Percentiles rank a stretch among this genome's conserved stretches.
phyloP scores from a whole-genome alignment of 2,113 vertebrate species.

The Sapayoa aenigma region DNA sequence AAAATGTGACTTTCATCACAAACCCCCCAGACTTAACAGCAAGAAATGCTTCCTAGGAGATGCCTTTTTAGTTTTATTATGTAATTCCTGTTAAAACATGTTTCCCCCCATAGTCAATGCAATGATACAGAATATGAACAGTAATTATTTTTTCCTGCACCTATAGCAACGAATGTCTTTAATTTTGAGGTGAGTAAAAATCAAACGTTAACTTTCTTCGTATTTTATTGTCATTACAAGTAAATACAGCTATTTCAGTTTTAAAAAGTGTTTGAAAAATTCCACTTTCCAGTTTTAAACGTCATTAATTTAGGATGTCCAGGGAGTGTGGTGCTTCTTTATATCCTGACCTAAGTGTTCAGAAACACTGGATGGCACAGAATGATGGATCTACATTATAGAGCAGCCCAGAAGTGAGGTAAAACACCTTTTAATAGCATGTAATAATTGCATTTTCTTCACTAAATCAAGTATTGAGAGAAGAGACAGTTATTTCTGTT shows the following conservation, averaged over 20 bases:
- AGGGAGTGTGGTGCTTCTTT: background rate
- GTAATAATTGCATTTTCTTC: background rate
- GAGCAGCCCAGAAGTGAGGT: fast-evolving
- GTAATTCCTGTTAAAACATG: background rate
- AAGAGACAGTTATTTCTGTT: background rate
- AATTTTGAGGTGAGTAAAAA: background rate
- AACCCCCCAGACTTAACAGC: background rate
- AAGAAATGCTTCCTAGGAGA: background rate
- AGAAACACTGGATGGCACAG: too few relatives aligned
- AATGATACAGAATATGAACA: background rate
- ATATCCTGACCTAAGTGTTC: too few relatives aligned
- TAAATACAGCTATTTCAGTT: background rate
- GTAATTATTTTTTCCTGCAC: background rate
- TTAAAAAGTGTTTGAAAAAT: background rate
- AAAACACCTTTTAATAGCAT: background rate
- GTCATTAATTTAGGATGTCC: background rate
- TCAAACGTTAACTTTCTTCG: background rate
- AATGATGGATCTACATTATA: too few relatives aligned
- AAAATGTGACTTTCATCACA: background rate
- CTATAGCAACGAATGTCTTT: background rate
- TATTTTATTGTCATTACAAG: background rate
- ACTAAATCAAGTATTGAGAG: background rate
- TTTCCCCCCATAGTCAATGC: background rate
- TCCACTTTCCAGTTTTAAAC: background rate
- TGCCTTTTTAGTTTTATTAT: background rate